Evolutionary conservation across 1,140 invertebrate genomes (phyloP).

Genomic region (Nebria ingens): DNA sequence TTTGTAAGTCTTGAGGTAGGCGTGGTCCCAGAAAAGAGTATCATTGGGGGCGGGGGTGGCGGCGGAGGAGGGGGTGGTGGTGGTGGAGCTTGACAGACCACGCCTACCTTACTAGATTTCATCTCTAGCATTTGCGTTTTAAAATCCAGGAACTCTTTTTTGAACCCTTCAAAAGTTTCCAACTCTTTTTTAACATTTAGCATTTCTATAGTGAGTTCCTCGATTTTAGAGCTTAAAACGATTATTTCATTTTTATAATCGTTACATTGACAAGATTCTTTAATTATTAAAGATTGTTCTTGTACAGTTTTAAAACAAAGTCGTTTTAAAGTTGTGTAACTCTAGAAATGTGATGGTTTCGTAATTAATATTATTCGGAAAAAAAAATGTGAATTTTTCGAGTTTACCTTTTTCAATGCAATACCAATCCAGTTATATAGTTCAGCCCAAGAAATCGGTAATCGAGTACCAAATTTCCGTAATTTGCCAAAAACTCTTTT

Average conservation of each 20-base stretch:
- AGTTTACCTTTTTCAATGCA: conserved; percentile 1
- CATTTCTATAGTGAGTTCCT: not conserved
- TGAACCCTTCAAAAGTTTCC: not conserved
- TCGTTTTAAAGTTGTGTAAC: not conserved
- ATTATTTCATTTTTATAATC: not conserved
- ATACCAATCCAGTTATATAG: not conserved
- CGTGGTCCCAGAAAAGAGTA: not conserved
- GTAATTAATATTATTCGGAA: not conserved
- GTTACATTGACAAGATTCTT: not conserved
- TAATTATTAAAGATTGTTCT: not conserved
- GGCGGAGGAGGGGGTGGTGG: not conserved
- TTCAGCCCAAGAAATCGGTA: not conserved
- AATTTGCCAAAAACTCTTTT: not conserved
- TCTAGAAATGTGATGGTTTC: not conserved
- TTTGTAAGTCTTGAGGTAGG: not conserved
- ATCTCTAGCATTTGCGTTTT: not conserved
- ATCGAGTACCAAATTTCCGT: not conserved
- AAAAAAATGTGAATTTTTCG: not conserved
- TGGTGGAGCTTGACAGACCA: not conserved
- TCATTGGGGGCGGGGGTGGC: not conserved
- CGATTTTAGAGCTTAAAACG: not conserved
- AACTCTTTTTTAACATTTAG: not conserved
- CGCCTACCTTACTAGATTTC: not conserved
- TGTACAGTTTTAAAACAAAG: not conserved
- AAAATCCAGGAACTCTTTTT: not conserved